A percentile compares a stretch with the other conserved stretches of the same genome.
These are phyloP conservation scores for Rhipidura dahli DNA, from an alignment of 2,113 vertebrate genomes.

Conservation along the genomic window DNA sequence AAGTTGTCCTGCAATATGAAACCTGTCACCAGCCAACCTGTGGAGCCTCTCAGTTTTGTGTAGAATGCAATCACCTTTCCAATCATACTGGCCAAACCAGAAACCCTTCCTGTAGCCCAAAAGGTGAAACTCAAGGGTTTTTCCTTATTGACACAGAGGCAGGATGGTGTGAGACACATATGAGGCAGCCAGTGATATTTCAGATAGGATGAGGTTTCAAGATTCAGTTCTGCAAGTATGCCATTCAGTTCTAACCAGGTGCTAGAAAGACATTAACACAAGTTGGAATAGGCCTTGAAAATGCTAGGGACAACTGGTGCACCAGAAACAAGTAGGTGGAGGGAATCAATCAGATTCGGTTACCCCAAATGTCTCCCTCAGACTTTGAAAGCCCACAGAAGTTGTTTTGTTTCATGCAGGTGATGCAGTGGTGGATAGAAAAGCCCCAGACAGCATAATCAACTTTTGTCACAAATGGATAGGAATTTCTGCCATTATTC, in stretches of 20 bases:
- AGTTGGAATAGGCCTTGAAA: not conserved
- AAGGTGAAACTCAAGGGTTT: not conserved
- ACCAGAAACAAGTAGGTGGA: not conserved
- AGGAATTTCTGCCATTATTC: not conserved
- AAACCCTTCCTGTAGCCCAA: not conserved
- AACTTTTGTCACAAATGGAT: not conserved
- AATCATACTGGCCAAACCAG: not conserved
- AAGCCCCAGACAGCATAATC: not conserved
- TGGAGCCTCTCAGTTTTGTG: not conserved
- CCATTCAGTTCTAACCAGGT: not conserved
- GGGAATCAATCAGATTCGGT: accelerated
- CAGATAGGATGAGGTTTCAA: not conserved
- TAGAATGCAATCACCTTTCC: not conserved
- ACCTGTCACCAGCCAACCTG: not conserved
- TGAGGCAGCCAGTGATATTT: not conserved
- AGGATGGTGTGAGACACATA: not conserved
- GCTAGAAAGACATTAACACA: not conserved
- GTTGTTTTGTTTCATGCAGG: not conserved
- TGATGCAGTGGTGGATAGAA: not conserved
- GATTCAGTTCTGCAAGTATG: not conserved
- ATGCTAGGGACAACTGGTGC: not conserved
- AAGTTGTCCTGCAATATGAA: not conserved
- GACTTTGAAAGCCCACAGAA: not conserved
- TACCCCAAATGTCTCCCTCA: not conserved
- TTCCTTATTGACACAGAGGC: not conserved